These are phyloP conservation scores for Toxonevra muliebris DNA, from an alignment of 2,888 invertebrate genomes.

Conservation along the genomic window DNA sequence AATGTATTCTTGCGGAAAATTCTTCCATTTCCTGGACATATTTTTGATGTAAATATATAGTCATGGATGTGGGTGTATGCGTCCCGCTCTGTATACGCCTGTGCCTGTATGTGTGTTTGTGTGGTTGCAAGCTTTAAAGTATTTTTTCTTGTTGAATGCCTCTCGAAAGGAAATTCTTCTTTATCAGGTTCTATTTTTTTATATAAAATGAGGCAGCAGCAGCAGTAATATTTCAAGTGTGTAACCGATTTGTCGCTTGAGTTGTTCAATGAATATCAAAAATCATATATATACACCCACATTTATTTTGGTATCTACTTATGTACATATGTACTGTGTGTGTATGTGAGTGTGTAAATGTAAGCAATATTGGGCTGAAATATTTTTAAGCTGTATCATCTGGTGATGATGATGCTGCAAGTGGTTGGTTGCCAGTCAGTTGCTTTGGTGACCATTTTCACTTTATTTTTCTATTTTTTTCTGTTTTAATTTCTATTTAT, in stretches of 20 bases:
- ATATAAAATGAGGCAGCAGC: too few species aligned
- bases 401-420: too few species aligned
- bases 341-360: slow-evolving; percentile 10
- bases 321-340: not conserved
- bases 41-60: not conserved
- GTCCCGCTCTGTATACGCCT: slow-evolving; percentile 23
- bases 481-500: too few species aligned
- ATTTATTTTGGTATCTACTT: slow-evolving; percentile 9
- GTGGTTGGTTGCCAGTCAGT: too few species aligned
- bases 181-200: too few species aligned
- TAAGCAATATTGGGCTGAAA: not conserved
- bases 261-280: slow-evolving; percentile 1
- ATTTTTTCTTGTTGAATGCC: not conserved
- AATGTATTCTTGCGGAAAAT: not conserved
- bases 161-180: not conserved
- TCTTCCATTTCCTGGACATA: not conserved
- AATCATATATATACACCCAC: slow-evolving; percentile 5
- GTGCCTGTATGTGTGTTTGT: slow-evolving; percentile 20
- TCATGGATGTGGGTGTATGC: slow-evolving; percentile 13
- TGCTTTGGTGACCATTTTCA: too few species aligned
- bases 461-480: too few species aligned
- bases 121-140: slow-evolving; percentile 5
- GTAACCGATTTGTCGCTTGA: too few species aligned
- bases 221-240: too few species aligned
- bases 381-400: too few species aligned